These are phyloP conservation scores for Cactoblastis cactorum DNA, from an alignment of 2,888 invertebrate species.

Conservation along the genomic window DNA sequence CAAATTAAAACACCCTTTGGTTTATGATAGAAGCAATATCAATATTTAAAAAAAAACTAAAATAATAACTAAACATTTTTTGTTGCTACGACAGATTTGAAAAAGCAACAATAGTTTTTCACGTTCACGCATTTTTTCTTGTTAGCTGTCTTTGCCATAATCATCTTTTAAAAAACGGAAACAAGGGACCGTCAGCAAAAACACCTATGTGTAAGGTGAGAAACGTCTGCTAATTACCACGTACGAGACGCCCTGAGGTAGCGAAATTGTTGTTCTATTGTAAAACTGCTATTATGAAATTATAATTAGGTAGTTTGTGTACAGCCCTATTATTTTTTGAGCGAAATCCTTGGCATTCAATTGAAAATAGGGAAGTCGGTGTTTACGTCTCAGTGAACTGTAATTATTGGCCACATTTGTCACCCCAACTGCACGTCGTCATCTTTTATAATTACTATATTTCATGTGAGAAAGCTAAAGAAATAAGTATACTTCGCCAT, in stretches of 20 bases:
- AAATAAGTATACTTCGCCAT: constrained; percentile 12
- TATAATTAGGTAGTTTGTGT: constrained; percentile 75
- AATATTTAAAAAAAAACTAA: not conserved
- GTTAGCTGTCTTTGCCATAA: not conserved
- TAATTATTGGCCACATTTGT: constrained; percentile 54
- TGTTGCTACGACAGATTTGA: not conserved
- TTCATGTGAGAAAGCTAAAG: constrained; percentile 25
- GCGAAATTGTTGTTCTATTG: constrained; percentile 52
- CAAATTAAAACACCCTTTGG: no score
- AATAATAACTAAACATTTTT: no score
- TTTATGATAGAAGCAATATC: no score
- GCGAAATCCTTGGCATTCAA: constrained; percentile 49
- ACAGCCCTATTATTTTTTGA: constrained; percentile 61
- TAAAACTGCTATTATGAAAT: constrained; percentile 49
- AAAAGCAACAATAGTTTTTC: not conserved
- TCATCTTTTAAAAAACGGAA: constrained; percentile 32
- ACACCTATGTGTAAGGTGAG: constrained; percentile 67
- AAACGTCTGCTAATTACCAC: constrained; percentile 72
- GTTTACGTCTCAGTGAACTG: constrained; percentile 64
- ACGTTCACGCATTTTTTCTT: not conserved
- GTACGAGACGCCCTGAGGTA: constrained; percentile 47
- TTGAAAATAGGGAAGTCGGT: constrained; percentile 54
- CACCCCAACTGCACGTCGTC: constrained; percentile 51
- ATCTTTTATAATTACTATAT: constrained; percentile 55
- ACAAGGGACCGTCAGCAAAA: constrained; percentile 42